Evolutionary conservation across 2,113 vertebrate genomes (phyloP), one percentile per base, ranked within the genome.

Genomic region (Cephalopterus ornatus): DNA sequence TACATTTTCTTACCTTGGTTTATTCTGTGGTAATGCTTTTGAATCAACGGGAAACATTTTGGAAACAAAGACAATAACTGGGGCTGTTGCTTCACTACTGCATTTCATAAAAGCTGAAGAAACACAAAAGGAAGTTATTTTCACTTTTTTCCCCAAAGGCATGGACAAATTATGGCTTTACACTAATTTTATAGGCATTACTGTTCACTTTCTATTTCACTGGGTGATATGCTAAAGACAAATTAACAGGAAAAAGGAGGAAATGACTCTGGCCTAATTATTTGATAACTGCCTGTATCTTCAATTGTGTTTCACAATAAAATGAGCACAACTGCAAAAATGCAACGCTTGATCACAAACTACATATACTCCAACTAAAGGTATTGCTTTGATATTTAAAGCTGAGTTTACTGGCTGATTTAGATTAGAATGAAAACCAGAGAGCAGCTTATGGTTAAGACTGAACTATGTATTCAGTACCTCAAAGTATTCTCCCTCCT

Each of bases 41-140:
- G 97, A 81, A 67, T 99, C 99, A 55, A 99, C 98, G 19, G 99
- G 98, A 97, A 99, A 99, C 99, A 99, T 99, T 98, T 99, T 99
- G 85, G 99, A 99, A 95, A 99, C 98, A 95, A 99, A 99, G 77
- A 99, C 95, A 77, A 99, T 99, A 92, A 99, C 98, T 0, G 99
- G 99, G 13, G 98, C 98, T 7, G 97, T 77, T 37, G 94, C 98
- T 76, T 97, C 98, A 68, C 98, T 99, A 61, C 98, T 98, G 92
- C 99, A 99, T 94, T 98, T 98, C 95, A 99, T 95, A 96, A 99
- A 99, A 18, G 98, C 99, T 99, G 97, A 79, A 96, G 19, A 96
- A 96, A 85, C 37, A 92, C 22, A 77, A 81, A 96, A 67, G 2
- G 24, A 95, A 95, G 58, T 41, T 68, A 75, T 55, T 85, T 71